Percentiles rank a stretch among this genome's conserved stretches.
Conservation (phyloP, 2,888 invertebrate genomes). For the Trichacis sp. region DNA sequence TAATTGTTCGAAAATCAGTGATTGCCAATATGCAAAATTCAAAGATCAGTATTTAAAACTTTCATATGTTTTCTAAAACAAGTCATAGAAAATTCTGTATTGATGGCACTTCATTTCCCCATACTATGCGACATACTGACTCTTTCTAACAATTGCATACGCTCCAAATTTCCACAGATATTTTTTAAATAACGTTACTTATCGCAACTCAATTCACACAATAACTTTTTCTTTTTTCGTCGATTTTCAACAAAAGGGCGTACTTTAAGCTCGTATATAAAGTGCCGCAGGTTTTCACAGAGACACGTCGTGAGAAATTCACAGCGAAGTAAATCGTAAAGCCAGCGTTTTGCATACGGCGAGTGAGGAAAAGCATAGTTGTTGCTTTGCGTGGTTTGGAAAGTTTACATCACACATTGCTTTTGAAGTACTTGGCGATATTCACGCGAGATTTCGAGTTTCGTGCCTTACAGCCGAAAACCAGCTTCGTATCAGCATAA, state of each 20-base stretch:
- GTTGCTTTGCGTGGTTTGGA: constrained; percentile 26
- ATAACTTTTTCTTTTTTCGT: constrained; percentile 5
- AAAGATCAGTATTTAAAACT: too few species aligned
- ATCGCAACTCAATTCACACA: not conserved
- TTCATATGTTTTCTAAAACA: too few species aligned
- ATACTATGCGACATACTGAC: too few species aligned
- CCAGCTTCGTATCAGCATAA: constrained; percentile 61
- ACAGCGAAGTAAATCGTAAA: constrained; percentile 32
- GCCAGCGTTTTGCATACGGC: constrained; percentile 24
- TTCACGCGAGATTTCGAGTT: constrained; percentile 30
- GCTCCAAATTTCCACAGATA: too few species aligned
- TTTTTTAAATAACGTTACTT: not conserved
- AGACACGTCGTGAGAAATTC: constrained; percentile 21
- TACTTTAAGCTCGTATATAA: constrained; percentile 17
- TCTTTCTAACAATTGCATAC: too few species aligned
- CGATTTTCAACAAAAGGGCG: constrained; percentile 9
- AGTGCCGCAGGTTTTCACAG: constrained; percentile 14
- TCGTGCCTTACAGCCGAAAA: constrained; percentile 12
- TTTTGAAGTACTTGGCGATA: constrained; percentile 25
- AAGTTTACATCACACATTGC: constrained; percentile 29
- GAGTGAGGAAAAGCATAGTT: constrained; percentile 9
- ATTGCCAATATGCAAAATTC: too few species aligned
- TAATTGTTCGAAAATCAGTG: too few species aligned
- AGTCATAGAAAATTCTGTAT: too few species aligned
- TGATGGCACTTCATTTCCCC: too few species aligned